Base-by-base conservation (phyloP, 2,113 vertebrate genomes). In the Sphaerodactylus townsendi region DNA sequence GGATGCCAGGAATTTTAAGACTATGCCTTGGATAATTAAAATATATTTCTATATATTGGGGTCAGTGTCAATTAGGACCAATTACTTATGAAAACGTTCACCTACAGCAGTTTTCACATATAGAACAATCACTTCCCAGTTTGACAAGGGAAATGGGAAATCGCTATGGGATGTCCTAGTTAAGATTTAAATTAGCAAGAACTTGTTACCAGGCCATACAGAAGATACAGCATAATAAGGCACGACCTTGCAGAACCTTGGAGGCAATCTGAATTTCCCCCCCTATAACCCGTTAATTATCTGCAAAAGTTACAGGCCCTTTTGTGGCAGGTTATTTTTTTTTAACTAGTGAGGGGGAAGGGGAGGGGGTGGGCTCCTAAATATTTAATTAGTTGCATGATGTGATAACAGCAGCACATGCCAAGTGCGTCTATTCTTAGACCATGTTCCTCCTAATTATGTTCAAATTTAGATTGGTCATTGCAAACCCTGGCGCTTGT, bases 371-470 rank as follows among this genome's bases (percentile, higher is more conserved):
- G 92, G 87, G 94, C 90, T 96, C 95, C 93, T 96, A 96, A 97
- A 96, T 97, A 97, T 97, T 97, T 97, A 97, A 97, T 97, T 96
- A 96, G 96, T 95, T 90, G 94, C 96, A 94, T 93, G 95, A 95
- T 96, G 94, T 81, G 93, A 95, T 90, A 94, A 95, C 92, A 94
- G 91, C 82, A 90, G 88, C 92, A 95, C 91, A 95, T 90, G 93
- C 90, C 93, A 96, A 92, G 88, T 84, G 92, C 85, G 95, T 95
- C 64, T 35, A 91, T 94, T 94, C 93, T 93, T 91, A 94, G 87
- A 90, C 86, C 88, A 88, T 90, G 84, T 85, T 95, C 93, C 81
- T 95, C 93, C 94, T 96, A 96, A 96, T 96, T 96, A 97, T 87
- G 80, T 84, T 95, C 93, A 93, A 91, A 95, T 95, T 96, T 94